Percentiles rank a stretch among this genome's conserved stretches.
phyloP scores from a whole-genome alignment of 2,797 vertebrate genomes.

The Diplodus sargus region DNA sequence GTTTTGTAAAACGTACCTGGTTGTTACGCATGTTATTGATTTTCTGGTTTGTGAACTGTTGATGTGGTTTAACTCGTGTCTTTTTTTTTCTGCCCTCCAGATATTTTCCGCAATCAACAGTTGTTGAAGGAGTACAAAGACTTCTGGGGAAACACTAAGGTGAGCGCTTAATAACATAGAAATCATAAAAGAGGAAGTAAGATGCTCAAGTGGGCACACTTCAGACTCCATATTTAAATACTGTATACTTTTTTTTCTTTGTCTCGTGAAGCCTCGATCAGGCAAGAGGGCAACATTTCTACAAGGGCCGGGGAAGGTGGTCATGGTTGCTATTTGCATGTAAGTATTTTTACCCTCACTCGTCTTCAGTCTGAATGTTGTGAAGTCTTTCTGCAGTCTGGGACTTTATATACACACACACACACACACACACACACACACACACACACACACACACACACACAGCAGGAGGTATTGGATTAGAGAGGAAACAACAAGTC shows the following conservation, averaged over 20 bases:
- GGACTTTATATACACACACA: background rate
- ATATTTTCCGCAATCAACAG: slow-evolving; percentile 94
- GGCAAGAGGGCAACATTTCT: slow-evolving; percentile 89
- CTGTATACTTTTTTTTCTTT: slow-evolving; percentile 21
- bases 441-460: background rate
- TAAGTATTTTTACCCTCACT: slow-evolving; percentile 82
- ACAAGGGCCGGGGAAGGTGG: slow-evolving; percentile 97
- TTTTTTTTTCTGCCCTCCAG: slow-evolving; percentile 74
- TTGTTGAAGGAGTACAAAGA: slow-evolving; percentile 95
- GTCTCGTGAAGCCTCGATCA: slow-evolving; percentile 90
- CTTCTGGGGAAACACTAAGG: slow-evolving; percentile 98
- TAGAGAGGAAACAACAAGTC: slow-evolving; percentile 24
- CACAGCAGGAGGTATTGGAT: slow-evolving; percentile 33
- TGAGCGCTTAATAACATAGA: slow-evolving; percentile 57
- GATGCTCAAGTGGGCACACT: background rate
- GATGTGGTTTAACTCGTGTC: background rate
- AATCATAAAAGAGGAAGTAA: background rate
- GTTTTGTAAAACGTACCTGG: background rate
- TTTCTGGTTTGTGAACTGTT: background rate
- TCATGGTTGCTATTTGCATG: slow-evolving; percentile 99
- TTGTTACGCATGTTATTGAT: background rate
- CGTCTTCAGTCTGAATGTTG: background rate
- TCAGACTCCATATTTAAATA: background rate
- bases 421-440: background rate
- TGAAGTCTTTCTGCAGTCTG: background rate